Evolutionary conservation across 2,797 vertebrate genomes (phyloP), one percentile per base, ranked within the genome.

Genomic region (Dendrocincla fuliginosa): DNA sequence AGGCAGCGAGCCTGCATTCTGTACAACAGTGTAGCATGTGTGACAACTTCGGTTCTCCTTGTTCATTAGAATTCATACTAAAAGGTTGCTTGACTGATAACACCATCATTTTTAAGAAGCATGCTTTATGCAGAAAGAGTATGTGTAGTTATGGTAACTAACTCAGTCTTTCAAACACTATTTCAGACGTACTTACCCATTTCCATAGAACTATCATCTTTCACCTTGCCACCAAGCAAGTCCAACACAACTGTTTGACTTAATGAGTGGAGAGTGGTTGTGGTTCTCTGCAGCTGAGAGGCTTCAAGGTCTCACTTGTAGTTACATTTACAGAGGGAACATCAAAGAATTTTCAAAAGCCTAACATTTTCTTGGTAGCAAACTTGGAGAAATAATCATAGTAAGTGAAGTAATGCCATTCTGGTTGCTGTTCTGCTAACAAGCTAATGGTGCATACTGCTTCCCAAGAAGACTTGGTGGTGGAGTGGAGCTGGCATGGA

Each of bases 401-500:
- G 28, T 30, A 28, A 32, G 49, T 14, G 12, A 81, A 61, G 28
- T 32, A 49, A 28, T 1, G 3, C 30, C 8, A 1, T 84, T 86
- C 16, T 23, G 30, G 10, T 4, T 61, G 41, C 50, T 88, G 33
- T 76, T 61, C 33, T 77, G 9, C 20, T 1, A 3, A 17, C 23
- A 28, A 44, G 28, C 24, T 84, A 6, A 25, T 37, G 33, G 35
- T 68, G 16, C 33, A 5, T 49, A 9, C 17, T 37, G 7, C 41
- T 46, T 50, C 55, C 32, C 6, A 20, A 47, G 47, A 68, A 78
- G 42, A 59, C 23, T 28, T 0, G 0, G 42, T 2, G 2, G 0
- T 53, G 47, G 30, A 64, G 30, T 1, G 0, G 42, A 57, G 50
- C 69, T 92, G 37, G 11, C 0, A 0, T 77, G 64, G 44, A 77